These are phyloP conservation scores for Blennius ocellaris DNA, from an alignment of 2,113 vertebrate genomes.

Conservation along the genomic window DNA sequence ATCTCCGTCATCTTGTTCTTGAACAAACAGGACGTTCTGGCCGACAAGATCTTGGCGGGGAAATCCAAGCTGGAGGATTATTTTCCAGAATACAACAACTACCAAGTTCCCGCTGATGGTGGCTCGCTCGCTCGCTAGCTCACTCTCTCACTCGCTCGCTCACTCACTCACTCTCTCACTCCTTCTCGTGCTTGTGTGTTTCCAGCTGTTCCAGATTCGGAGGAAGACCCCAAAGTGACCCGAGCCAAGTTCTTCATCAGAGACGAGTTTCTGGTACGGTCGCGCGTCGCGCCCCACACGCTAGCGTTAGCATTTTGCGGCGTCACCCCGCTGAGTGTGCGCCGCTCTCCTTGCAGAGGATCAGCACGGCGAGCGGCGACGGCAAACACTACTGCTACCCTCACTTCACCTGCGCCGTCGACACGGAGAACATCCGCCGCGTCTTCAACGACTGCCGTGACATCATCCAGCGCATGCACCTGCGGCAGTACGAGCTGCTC, in stretches of 20 bases:
- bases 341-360: slow-evolving; percentile 84
- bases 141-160: no score
- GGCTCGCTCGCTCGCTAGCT: no score
- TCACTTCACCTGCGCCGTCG: slow-evolving; percentile 96
- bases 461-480: slow-evolving; percentile 90
- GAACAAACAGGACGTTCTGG: slow-evolving; percentile 98
- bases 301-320: not conserved
- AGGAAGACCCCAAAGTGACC: slow-evolving; percentile 69
- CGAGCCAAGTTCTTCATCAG: slow-evolving; percentile 77
- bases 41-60: slow-evolving; percentile 97
- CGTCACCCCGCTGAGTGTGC: not conserved
- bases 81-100: slow-evolving; percentile 94
- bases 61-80: slow-evolving; percentile 99
- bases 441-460: slow-evolving; percentile 87
- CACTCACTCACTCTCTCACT: no score
- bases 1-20: slow-evolving; percentile 98
- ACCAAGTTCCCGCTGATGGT: slow-evolving; percentile 92
- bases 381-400: slow-evolving; percentile 97
- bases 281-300: not conserved
- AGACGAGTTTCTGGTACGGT: slow-evolving; percentile 74
- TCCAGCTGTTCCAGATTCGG: slow-evolving; percentile 68
- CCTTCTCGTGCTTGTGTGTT: not conserved
- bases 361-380: slow-evolving; percentile 93
- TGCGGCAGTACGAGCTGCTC: slow-evolving; percentile 97
- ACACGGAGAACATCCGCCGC: slow-evolving; percentile 94